These are phyloP conservation scores for Palythoa caribaeorum DNA, from an alignment of 92 coral and sea anemone genomes.

Conservation along the genomic window DNA sequence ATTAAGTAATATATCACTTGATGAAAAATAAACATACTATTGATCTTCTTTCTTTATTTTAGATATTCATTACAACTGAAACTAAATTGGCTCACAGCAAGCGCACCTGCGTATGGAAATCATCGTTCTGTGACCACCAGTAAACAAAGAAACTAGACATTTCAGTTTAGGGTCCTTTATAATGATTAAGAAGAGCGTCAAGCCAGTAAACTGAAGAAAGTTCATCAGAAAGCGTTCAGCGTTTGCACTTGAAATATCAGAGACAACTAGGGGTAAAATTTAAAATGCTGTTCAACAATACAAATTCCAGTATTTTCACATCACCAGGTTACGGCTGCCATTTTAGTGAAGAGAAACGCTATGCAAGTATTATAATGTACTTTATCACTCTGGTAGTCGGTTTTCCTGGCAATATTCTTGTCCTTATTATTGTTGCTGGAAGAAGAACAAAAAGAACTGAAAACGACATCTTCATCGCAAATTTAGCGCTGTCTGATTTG, in stretches of 20 bases:
- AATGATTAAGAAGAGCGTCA: not conserved
- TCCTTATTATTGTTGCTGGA: constrained; percentile 13
- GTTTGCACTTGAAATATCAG: not conserved
- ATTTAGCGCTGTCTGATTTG: constrained; percentile 24
- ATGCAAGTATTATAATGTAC: not conserved
- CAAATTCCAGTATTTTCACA: not conserved
- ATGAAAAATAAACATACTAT: not conserved
- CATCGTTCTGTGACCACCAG: not conserved
- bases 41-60: not conserved
- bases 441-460: constrained; percentile 21
- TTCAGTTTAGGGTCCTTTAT: not conserved
- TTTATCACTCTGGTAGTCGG: not conserved
- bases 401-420: constrained; percentile 15
- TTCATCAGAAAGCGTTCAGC: not conserved
- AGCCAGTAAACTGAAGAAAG: not conserved
- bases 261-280: not conserved
- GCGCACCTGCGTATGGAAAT: not conserved
- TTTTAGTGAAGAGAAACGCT: constrained; percentile 1
- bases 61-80: constrained; percentile 4
- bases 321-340: not conserved
- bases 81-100: not conserved
- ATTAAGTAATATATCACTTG: not conserved
- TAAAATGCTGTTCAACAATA: not conserved
- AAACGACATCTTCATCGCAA: constrained; percentile 29
- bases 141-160: not conserved